A percentile compares a stretch with the other conserved stretches of the same genome.
phyloP scores from a whole-genome alignment of 2,797 vertebrate species.

The Florisuga fusca region DNA sequence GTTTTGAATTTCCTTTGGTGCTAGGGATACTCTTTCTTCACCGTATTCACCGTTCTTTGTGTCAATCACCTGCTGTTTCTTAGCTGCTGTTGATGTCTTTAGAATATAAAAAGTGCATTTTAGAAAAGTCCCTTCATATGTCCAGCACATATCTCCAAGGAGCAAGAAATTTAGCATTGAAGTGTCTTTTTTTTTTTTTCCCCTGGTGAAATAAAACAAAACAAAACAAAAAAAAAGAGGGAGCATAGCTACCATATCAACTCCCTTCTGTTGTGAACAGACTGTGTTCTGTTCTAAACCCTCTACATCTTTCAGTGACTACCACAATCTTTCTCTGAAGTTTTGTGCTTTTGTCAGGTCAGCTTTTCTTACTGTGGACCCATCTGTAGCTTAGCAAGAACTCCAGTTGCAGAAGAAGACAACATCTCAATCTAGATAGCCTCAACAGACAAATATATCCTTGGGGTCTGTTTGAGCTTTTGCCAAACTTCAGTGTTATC shows the following conservation, averaged over 20 bases:
- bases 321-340: not conserved
- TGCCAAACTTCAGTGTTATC: not conserved
- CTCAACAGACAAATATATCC: not conserved
- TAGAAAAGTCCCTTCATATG: not conserved
- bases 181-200: not conserved
- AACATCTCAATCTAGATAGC: not conserved
- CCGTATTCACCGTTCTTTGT: not conserved
- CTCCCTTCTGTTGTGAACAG: not conserved
- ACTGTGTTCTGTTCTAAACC: not conserved
- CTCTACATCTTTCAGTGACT: not conserved
- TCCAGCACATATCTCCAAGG: not conserved
- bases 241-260: not conserved
- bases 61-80: conserved; percentile 4
- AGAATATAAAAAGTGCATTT: not conserved
- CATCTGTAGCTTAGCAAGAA: not conserved
- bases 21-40: not conserved
- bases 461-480: not conserved
- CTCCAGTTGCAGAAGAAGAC: rapidly evolving
- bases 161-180: not conserved
- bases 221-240: not conserved
- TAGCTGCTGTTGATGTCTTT: conserved; percentile 14
- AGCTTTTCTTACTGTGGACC: not conserved
- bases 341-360: not conserved
- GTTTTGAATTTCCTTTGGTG: conserved; percentile 22
- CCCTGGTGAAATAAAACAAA: not conserved